These are phyloP conservation scores for Drosophila prosaltans DNA, from an alignment of 1,140 invertebrate genomes.

Conservation along the genomic window DNA sequence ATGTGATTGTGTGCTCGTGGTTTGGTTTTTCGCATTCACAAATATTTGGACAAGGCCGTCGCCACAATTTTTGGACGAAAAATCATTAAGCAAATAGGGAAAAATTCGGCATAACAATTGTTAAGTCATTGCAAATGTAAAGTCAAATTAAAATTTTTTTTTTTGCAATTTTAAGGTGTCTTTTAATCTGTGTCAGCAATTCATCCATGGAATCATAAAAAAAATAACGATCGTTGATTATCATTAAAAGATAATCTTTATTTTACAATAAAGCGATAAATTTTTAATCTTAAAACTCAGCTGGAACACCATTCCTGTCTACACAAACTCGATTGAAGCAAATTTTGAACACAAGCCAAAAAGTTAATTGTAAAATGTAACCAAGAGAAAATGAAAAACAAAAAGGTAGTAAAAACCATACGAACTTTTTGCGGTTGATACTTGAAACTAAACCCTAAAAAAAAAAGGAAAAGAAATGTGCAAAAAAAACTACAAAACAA, in stretches of 20 bases:
- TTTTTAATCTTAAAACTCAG: too few relatives aligned
- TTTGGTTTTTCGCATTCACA: slow-evolving; percentile 17
- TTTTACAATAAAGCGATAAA: too few relatives aligned
- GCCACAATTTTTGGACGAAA: slow-evolving; percentile 19
- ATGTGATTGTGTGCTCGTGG: neutral
- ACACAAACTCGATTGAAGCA: too few relatives aligned
- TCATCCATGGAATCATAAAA: neutral
- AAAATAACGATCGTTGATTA: too few relatives aligned
- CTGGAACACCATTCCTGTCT: too few relatives aligned
- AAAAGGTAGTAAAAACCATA: neutral
- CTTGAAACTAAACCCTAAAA: slow-evolving; percentile 11
- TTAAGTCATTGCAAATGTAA: slow-evolving; percentile 18
- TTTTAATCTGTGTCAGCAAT: neutral
- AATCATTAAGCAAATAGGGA: slow-evolving; percentile 44
- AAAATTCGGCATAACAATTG: neutral
- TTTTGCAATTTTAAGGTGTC: neutral
- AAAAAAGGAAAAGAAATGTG: neutral
- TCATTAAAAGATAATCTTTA: too few relatives aligned
- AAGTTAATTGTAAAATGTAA: neutral
- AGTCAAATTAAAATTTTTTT: slow-evolving; percentile 6
- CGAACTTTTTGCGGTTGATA: slow-evolving; percentile 19
- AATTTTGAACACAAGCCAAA: neutral
- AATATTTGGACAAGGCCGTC: neutral
- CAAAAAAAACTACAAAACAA: neutral
- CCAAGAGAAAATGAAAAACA: neutral